Evolutionary conservation across 35 echinoderm and acorn worm genomes (phyloP).

Genomic region (Amphiura filiformis): DNA sequence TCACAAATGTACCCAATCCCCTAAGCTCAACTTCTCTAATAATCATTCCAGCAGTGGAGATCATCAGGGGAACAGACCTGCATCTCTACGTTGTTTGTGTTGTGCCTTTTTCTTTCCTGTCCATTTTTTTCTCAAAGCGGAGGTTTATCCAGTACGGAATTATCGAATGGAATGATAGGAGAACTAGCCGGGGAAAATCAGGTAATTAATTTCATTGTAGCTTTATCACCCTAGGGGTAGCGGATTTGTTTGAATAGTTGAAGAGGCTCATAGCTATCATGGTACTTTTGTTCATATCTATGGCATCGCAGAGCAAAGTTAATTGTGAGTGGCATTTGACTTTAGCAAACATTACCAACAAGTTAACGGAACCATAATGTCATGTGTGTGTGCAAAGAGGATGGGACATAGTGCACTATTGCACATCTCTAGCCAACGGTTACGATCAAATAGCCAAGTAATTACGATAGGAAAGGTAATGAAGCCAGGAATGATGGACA

Average conservation of each 20-base stretch:
- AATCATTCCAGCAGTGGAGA: neutral
- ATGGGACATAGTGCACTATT: neutral
- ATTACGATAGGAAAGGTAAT: neutral
- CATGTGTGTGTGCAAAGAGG: neutral
- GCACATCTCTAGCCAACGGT: neutral
- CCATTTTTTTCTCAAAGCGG: too few relatives aligned
- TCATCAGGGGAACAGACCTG: neutral
- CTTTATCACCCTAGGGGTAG: neutral
- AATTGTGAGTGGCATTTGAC: slow-evolving; percentile 5
- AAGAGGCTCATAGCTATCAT: too few relatives aligned
- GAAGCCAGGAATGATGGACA: neutral
- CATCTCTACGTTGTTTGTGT: neutral
- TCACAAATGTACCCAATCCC: neutral
- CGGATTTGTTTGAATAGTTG: neutral
- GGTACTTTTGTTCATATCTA: too few relatives aligned
- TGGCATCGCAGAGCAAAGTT: neutral
- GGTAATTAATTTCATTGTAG: neutral
- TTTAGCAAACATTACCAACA: neutral
- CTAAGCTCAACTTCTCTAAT: neutral
- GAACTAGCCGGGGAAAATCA: neutral
- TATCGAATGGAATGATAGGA: neutral
- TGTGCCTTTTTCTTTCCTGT: neutral
- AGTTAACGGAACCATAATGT: neutral
- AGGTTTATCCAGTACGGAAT: neutral
- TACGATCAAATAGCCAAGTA: neutral